phyloP scores from a whole-genome alignment of 2,113 vertebrate species.

The Malurus cyaneus region DNA sequence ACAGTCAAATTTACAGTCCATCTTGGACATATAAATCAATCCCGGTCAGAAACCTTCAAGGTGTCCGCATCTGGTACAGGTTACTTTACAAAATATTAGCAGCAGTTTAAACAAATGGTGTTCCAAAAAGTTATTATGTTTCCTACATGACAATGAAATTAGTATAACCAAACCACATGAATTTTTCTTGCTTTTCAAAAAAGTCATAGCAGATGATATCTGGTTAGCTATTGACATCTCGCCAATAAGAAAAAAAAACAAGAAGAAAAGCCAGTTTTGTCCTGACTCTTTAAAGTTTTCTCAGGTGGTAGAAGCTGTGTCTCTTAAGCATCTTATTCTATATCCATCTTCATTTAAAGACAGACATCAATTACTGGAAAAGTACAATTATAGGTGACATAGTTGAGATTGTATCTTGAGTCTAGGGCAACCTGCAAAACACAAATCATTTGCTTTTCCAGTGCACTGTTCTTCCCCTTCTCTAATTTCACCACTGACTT shows the following conservation, averaged over 20 bases:
- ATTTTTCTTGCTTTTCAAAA: neutral
- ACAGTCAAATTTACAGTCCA: neutral
- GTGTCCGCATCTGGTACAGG: neutral
- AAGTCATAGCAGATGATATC: neutral
- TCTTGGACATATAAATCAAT: neutral
- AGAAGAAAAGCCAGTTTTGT: neutral
- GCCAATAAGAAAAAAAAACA: neutral
- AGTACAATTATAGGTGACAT: neutral
- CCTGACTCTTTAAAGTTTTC: neutral
- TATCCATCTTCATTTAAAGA: neutral
- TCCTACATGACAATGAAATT: neutral
- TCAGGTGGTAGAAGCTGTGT: neutral
- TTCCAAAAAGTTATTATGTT: neutral
- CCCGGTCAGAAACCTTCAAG: neutral
- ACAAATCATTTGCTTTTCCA: neutral
- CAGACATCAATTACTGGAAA: neutral
- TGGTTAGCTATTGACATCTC: neutral
- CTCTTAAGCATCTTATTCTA: neutral
- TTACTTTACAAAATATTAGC: neutral
- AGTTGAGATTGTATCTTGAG: neutral
- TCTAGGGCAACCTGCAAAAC: neutral
- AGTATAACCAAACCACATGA: neutral
- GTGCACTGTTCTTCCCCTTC: neutral
- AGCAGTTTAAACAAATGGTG: neutral
- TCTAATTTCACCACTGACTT: neutral